Evolutionary conservation across 2,888 invertebrate genomes (phyloP).

Genomic region (Eupithecia abbreviata): DNA sequence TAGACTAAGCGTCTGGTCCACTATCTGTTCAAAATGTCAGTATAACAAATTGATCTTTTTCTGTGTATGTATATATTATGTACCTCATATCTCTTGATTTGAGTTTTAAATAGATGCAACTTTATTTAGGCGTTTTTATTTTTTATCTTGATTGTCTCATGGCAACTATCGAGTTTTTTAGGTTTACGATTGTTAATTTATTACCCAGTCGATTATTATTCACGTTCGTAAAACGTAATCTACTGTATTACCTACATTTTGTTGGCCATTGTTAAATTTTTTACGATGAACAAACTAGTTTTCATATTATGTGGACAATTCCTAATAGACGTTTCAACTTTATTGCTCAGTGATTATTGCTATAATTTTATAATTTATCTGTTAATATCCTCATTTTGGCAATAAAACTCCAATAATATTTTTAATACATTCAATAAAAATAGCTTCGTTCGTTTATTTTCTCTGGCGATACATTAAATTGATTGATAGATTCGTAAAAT

Average conservation of each 20-base stretch:
- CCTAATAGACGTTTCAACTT: constrained; percentile 15
- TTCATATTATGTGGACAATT: constrained; percentile 27
- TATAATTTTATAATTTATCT: constrained; percentile 27
- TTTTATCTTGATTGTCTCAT: not conserved
- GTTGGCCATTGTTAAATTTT: constrained; percentile 29
- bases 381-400: constrained; percentile 20
- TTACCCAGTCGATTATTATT: constrained; percentile 4
- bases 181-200: not conserved
- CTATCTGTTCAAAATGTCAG: not conserved
- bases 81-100: not conserved
- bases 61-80: not conserved
- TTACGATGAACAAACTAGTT: constrained; percentile 32
- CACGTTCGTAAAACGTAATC: constrained; percentile 3
- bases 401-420: constrained; percentile 12
- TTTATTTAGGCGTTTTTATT: not conserved
- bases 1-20: not conserved
- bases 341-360: constrained; percentile 27
- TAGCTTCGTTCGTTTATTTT: not conserved
- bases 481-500: not conserved
- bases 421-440: constrained; percentile 23
- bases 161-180: constrained; percentile 4
- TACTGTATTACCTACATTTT: constrained; percentile 15
- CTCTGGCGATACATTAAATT: not conserved
- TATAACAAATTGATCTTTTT: not conserved
- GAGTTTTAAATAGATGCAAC: not conserved